phyloP scores from a whole-genome alignment of 1,140 invertebrate genomes.

The Epicauta chinensis region DNA sequence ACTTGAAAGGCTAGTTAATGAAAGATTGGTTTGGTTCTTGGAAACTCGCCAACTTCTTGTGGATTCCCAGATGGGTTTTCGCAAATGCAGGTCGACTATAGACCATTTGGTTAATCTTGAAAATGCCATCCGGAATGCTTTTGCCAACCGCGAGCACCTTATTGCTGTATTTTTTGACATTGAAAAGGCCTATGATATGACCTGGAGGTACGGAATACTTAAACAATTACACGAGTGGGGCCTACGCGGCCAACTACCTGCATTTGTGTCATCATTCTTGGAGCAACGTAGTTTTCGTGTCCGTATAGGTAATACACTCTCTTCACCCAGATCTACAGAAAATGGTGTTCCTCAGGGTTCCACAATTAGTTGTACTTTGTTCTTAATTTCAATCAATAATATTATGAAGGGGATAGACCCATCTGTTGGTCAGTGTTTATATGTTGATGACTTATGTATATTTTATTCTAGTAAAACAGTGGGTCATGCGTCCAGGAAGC shows the following conservation, averaged over 20 bases:
- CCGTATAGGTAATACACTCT: conserved; percentile 1
- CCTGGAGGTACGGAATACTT: conserved; percentile 19
- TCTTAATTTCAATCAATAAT: conserved; percentile 16
- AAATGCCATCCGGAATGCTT: conserved; percentile 13
- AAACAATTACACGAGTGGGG: conserved; percentile 15
- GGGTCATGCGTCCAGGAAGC: neutral
- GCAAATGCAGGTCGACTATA: conserved; percentile 11
- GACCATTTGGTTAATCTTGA: conserved; percentile 10
- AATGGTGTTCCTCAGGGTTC: conserved; percentile 21
- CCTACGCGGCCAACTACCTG: conserved; percentile 9
- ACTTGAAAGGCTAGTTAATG: conserved; percentile 14
- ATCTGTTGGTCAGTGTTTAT: conserved; percentile 2
- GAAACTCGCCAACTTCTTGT: conserved; percentile 6
- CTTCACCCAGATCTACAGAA: conserved; percentile 1
- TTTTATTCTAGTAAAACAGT: conserved; percentile 2
- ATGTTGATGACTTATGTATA: conserved; percentile 14
- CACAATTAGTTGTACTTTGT: conserved; percentile 11
- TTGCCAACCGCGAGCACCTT: neutral
- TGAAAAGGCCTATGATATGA: conserved; percentile 21
- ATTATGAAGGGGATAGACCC: neutral
- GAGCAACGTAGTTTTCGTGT: conserved; percentile 15
- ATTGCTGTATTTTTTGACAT: conserved; percentile 20
- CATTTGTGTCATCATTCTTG: conserved; percentile 12
- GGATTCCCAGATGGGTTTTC: conserved; percentile 1
- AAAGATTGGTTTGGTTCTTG: conserved; percentile 6